Evolutionary conservation across 2,797 vertebrate species (phyloP).

Genomic region (Chelonia mydas): DNA sequence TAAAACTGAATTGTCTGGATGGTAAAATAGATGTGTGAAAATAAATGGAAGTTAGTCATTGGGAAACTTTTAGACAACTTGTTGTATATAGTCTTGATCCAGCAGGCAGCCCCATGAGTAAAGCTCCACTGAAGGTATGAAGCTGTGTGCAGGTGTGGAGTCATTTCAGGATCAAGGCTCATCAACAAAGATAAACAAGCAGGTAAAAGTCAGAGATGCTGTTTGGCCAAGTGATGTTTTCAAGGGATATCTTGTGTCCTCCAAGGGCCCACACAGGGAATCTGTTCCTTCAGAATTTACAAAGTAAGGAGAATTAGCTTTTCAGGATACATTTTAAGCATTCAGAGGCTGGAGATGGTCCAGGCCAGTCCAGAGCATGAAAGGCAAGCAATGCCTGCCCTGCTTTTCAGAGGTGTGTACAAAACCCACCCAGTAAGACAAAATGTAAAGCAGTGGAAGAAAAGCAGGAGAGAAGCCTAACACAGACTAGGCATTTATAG

Average conservation of each 20-base stretch:
- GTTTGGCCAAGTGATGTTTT: slow-evolving; percentile 21
- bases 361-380: background rate
- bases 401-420: background rate
- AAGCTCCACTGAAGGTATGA: background rate
- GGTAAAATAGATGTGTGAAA: background rate
- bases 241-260: background rate
- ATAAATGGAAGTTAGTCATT: background rate
- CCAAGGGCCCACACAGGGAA: background rate
- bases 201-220: background rate
- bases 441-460: too few species aligned
- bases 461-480: background rate
- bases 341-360: background rate
- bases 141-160: background rate
- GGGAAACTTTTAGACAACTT: background rate
- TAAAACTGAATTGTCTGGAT: background rate
- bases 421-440: background rate
- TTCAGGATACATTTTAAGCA: background rate
- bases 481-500: too few species aligned
- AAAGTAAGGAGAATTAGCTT: background rate
- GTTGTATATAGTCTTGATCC: background rate
- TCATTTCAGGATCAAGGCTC: background rate
- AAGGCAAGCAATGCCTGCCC: background rate
- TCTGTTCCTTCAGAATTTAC: background rate
- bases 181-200: background rate
- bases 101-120: background rate